A percentile compares a stretch with the other conserved stretches of the same genome.
phyloP scores from a whole-genome alignment of 2,797 vertebrate species.

The Dermochelys coriacea region DNA sequence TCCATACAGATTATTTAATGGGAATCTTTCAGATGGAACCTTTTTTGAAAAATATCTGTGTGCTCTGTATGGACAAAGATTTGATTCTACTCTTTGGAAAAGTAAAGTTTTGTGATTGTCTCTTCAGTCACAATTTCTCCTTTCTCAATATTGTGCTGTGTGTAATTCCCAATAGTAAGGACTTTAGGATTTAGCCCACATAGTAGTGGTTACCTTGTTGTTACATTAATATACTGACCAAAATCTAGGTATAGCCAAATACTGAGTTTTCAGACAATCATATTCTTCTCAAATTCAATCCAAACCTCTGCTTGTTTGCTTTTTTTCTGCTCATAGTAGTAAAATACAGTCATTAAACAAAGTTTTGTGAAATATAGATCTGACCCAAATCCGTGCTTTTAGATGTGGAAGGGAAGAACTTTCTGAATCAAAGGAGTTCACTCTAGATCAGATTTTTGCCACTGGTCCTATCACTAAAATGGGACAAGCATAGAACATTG shows the following conservation, averaged over 20 bases:
- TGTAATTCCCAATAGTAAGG: background rate
- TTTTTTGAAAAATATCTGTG: background rate
- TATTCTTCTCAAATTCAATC: background rate
- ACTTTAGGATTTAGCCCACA: background rate
- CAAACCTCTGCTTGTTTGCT: background rate
- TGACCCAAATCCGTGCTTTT: background rate
- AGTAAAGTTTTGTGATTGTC: too few species aligned
- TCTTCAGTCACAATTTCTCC: background rate
- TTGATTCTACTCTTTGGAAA: too few species aligned
- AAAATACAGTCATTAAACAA: background rate
- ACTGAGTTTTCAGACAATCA: background rate
- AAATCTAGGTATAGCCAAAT: background rate
- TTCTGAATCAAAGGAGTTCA: background rate
- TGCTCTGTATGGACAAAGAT: too few species aligned
- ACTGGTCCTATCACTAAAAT: background rate
- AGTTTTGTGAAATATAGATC: background rate
- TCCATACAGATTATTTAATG: too few species aligned
- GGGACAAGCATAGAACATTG: background rate
- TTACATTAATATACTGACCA: background rate
- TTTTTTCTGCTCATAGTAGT: background rate
- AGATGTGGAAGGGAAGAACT: background rate
- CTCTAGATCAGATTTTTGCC: background rate
- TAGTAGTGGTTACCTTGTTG: background rate
- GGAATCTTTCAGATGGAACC: background rate
- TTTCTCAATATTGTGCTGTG: background rate